These are phyloP conservation scores for Paedocypris micromegethes DNA, from an alignment of 2,797 vertebrate genomes.

Conservation along the genomic window DNA sequence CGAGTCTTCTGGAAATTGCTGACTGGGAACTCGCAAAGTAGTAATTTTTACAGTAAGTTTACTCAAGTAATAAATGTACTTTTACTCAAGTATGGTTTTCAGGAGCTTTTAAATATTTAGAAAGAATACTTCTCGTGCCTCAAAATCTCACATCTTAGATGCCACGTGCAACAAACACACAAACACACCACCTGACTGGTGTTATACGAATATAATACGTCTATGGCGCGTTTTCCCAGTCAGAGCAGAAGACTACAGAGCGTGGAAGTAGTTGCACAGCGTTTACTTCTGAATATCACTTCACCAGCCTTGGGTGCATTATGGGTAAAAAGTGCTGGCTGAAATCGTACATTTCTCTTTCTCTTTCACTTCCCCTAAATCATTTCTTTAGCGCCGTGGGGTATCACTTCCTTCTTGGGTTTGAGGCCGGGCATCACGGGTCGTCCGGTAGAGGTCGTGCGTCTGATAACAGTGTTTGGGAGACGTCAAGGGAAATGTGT, in stretches of 20 bases:
- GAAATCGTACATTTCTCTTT: neutral
- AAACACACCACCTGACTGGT: constrained; percentile 2
- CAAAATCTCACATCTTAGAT: neutral
- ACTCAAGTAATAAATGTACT: no score
- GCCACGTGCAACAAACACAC: neutral
- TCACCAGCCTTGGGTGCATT: neutral
- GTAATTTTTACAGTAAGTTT: no score
- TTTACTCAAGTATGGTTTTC: no score
- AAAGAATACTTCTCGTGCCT: no score
- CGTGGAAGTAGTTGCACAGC: neutral
- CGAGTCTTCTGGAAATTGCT: no score
- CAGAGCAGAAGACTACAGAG: constrained; percentile 5
- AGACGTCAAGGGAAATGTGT: constrained; percentile 21
- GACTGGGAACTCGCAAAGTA: no score
- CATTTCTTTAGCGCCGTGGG: constrained; percentile 24
- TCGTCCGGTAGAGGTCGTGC: constrained; percentile 6
- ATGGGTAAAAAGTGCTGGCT: neutral
- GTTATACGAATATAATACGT: constrained; percentile 15
- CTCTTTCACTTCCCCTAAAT: neutral
- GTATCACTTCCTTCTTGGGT: constrained; percentile 9
- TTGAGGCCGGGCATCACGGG: constrained; percentile 23
- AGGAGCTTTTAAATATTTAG: no score
- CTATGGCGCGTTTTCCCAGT: constrained; percentile 5
- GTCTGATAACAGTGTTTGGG: constrained; percentile 30
- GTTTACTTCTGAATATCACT: constrained; percentile 25